A percentile compares a stretch with the other conserved stretches of the same genome.
phyloP scores from a whole-genome alignment of 2,888 invertebrate genomes.

The Camptogramma bilineatum region DNA sequence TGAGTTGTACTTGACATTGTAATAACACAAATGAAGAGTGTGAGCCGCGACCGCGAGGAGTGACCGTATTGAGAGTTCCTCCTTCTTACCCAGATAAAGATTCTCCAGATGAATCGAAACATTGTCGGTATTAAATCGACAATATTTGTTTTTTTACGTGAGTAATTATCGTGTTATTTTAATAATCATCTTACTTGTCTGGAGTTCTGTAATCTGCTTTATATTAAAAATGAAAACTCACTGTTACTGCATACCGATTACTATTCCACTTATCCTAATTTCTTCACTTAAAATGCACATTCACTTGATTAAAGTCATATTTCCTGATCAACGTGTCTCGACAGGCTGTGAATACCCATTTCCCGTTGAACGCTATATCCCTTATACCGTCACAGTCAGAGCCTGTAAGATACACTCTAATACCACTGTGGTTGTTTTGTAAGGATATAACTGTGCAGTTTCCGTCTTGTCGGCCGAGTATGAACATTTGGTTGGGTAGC shows the following conservation, averaged over 20 bases:
- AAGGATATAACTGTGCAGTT: conserved; percentile 84
- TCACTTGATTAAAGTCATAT: conserved; percentile 84
- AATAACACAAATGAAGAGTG: no score
- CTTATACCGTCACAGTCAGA: conserved; percentile 90
- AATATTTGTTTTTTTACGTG: no score
- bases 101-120: no score
- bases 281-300: conserved; percentile 76
- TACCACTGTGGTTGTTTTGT: conserved; percentile 59
- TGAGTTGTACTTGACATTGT: no score
- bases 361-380: conserved; percentile 85
- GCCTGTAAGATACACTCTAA: conserved; percentile 87
- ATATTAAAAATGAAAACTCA: conserved; percentile 2
- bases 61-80: no score
- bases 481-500: conserved; percentile 80
- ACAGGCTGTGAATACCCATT: conserved; percentile 87
- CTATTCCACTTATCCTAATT: conserved; percentile 15
- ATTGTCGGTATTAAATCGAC: no score
- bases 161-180: no score
- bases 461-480: conserved; percentile 87
- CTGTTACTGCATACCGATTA: conserved; percentile 14
- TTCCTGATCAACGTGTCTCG: conserved; percentile 87
- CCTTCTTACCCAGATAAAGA: no score
- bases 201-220: no score
- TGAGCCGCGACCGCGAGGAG: no score
- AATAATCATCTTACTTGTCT: no score